A percentile compares a stretch with the other conserved stretches of the same genome.
phyloP scores from a whole-genome alignment of 1,140 invertebrate genomes.

The Dolichoris vasculosae region DNA sequence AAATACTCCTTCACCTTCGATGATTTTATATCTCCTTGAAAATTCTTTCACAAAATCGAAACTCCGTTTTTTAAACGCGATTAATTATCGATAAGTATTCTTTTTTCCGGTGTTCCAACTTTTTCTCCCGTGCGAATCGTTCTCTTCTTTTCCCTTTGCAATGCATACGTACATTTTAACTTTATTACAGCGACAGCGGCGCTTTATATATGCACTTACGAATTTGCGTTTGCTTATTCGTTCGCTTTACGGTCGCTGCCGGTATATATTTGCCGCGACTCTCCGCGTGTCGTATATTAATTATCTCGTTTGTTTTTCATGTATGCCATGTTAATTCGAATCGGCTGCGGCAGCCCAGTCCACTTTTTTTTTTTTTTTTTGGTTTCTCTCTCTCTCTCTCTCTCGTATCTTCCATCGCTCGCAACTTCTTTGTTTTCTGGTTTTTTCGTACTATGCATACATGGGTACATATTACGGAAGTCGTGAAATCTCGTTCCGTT shows the following conservation, averaged over 20 bases:
- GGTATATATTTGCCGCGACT: background rate
- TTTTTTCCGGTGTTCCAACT: too few relatives aligned
- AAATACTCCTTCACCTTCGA: too few relatives aligned
- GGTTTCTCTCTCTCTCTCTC: background rate
- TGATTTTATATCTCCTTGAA: too few relatives aligned
- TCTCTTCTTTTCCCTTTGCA: background rate
- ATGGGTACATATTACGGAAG: background rate
- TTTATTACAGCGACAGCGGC: background rate
- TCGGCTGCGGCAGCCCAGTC: background rate
- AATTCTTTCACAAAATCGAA: too few relatives aligned
- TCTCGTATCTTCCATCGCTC: background rate
- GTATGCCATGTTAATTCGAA: background rate
- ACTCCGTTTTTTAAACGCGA: too few relatives aligned
- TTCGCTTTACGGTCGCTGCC: background rate
- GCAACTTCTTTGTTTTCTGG: background rate
- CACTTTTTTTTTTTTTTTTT: background rate
- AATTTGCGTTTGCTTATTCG: background rate
- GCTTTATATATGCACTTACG: background rate
- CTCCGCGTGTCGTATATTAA: background rate
- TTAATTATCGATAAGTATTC: too few relatives aligned
- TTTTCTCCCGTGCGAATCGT: too few relatives aligned
- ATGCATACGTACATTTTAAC: background rate
- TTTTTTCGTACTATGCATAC: background rate
- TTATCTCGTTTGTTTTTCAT: constrained; percentile 9
- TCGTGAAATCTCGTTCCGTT: background rate